Base-by-base conservation (phyloP, 1,140 invertebrate species). In the Littorina saxatilis region DNA sequence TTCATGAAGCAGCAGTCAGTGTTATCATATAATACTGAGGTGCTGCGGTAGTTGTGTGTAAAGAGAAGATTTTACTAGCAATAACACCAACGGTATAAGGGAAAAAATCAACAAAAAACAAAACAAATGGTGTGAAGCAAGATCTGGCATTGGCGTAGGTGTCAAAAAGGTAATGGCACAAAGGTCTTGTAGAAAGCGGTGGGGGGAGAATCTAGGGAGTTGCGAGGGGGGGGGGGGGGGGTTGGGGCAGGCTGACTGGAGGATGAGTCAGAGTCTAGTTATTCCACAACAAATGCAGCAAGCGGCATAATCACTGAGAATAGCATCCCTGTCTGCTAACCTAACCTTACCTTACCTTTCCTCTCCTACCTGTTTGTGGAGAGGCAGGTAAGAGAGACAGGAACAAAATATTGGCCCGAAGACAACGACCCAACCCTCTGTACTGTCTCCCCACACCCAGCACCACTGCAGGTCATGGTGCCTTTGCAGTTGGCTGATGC, bases 191-290 rank as follows among this genome's bases (percentile, higher is more conserved):
- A 52, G 23, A 13, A 23, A 52, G 11, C 11, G 50, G 27, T 32
- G 63, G 20, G 20, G 63, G 15, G 29, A 15, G 3, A 32, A 37
- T 23, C 23, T 35, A 40, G 39, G 68, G 3, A 15, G 74, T 32
- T 39, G 47, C n/a, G 39, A 50, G 43, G 40, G 47, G 35, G 27
- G 73, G 40, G 73, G n/a, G 47, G 50, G 15, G 43, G 32, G 27
- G 29, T 17, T 50, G 40, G 50, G n/a, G 76, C 58, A 40, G 76
- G 37, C 55, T 55, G 55, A 23, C 50, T 27, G 50, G 29, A 29
- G 43, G 29, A 66, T 78, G 76, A 78, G 76, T 78, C 76, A 78
- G 52, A 78, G 76, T 63, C 76, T 63, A 63, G 76, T 78, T 78
- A 78, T 78, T 78, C 40, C 23, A 39, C 76, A 78, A 78, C 55